These are phyloP conservation scores for Latrodectus geometricus DNA, from an alignment of 1,140 invertebrate genomes.

Conservation along the genomic window DNA sequence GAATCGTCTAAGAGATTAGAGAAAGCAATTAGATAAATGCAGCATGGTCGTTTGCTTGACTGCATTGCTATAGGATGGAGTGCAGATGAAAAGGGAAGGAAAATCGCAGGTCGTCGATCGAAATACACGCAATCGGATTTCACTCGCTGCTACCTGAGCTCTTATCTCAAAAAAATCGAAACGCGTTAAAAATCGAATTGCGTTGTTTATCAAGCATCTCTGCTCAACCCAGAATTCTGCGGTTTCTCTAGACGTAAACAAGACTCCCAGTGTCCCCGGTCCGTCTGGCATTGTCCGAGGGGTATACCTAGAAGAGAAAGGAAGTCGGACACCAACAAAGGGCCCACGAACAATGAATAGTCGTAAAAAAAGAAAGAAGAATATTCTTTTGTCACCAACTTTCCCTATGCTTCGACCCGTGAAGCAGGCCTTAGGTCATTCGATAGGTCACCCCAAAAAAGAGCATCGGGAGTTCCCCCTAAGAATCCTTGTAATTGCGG, in stretches of 20 bases:
- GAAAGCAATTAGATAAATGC: neutral
- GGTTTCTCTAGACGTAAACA: slow-evolving; percentile 28
- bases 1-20: neutral
- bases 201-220: slow-evolving; percentile 20
- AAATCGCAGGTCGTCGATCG: neutral
- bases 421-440: slow-evolving; percentile 17
- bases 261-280: slow-evolving; percentile 7
- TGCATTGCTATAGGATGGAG: neutral
- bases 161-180: slow-evolving; percentile 29
- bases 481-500: slow-evolving; percentile 18
- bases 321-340: slow-evolving; percentile 24
- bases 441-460: slow-evolving; percentile 6
- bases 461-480: slow-evolving; percentile 12
- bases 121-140: slow-evolving; percentile 36
- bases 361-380: neutral
- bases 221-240: neutral
- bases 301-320: neutral
- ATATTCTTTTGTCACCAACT: slow-evolving; percentile 22
- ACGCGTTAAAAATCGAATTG: slow-evolving; percentile 39
- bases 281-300: slow-evolving; percentile 9
- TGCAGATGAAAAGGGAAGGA: neutral
- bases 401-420: slow-evolving; percentile 23
- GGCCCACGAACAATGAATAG: neutral
- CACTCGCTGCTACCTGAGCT: neutral
- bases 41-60: neutral